Conservation (phyloP, 2,797 vertebrate species). For the Brotula barbata region DNA sequence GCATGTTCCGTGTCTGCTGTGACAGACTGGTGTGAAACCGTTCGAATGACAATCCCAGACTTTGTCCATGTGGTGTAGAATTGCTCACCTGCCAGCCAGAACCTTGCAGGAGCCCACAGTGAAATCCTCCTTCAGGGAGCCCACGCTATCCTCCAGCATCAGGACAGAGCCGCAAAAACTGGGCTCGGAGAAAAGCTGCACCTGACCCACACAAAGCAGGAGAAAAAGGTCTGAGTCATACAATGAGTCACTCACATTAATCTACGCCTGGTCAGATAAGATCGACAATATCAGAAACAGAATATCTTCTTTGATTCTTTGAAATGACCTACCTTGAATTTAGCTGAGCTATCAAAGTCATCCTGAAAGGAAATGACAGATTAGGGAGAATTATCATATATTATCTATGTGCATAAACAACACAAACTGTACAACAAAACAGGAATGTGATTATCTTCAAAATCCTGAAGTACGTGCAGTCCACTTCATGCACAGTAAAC, state of each 20-base stretch:
- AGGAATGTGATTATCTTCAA: not conserved
- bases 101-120: constrained; percentile 87
- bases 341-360: constrained; percentile 73
- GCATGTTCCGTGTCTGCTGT: too few relatives aligned
- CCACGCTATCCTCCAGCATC: constrained; percentile 76
- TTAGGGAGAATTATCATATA: constrained; percentile 10
- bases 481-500: too few relatives aligned
- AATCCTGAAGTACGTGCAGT: not conserved
- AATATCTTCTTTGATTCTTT: too few relatives aligned
- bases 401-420: too few relatives aligned
- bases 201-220: constrained; percentile 68
- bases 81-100: constrained; percentile 86
- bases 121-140: constrained; percentile 79
- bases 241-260: not conserved
- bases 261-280: not conserved
- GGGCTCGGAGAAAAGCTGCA: constrained; percentile 90
- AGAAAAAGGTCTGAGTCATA: constrained; percentile 42
- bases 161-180: constrained; percentile 83
- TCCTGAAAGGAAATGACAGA: constrained; percentile 75
- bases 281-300: not conserved
- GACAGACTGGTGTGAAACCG: too few relatives aligned
- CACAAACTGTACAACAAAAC: not conserved
- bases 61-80: not conserved
- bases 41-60: not conserved
- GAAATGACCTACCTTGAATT: constrained; percentile 83